Base-by-base conservation (phyloP, 2,888 invertebrate species). In the Lithophane socia region DNA sequence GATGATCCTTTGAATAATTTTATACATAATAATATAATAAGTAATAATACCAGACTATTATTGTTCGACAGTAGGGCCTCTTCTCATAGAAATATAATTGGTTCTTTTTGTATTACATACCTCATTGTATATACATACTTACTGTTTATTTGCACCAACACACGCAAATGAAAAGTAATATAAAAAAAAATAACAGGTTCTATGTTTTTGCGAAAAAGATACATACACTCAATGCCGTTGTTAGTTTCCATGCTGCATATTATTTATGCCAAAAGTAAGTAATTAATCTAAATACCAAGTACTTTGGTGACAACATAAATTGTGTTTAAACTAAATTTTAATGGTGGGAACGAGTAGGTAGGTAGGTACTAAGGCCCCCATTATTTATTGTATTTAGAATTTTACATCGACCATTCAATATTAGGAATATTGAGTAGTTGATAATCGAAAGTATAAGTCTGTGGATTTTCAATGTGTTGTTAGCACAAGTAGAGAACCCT, bases 121-220 rank as follows among this genome's bases (percentile, higher is more conserved):
- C 16, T 37, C 21, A 16, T 54, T 37, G 10, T 37, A 49, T 4
- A 18, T 44, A 65, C 8, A 13, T 52, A 67, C 47, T 7, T 66
- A 12, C 66, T 21, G 1, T 49, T 66, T 66, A 29, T 12, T 66
- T 24, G 8, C 18, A 66, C 49, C 13, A 67, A 52, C 3, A n/a
- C 8, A 18, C 18, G 12, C 10, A 18, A 37, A 54, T 60, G 18
- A 37, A 29, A 54, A 54, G 8, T 16, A 0, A 3, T 58, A n/a
- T 12, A 74, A 61, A 24, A 61, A 24, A 42, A 24, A 44, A 0
- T 24, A 75, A 75, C 44, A 63, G 29, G 61, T 75, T 75, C 12
- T 52, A 21, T 18, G 13, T 54, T 63, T 44, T 75, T 75, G 42
- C 13, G 12, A 47, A 24, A 18, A 65, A n/a, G 1, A 47, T 24